Base-by-base conservation (phyloP, 2,888 invertebrate genomes). In the Nephrocerus scutellatus region DNA sequence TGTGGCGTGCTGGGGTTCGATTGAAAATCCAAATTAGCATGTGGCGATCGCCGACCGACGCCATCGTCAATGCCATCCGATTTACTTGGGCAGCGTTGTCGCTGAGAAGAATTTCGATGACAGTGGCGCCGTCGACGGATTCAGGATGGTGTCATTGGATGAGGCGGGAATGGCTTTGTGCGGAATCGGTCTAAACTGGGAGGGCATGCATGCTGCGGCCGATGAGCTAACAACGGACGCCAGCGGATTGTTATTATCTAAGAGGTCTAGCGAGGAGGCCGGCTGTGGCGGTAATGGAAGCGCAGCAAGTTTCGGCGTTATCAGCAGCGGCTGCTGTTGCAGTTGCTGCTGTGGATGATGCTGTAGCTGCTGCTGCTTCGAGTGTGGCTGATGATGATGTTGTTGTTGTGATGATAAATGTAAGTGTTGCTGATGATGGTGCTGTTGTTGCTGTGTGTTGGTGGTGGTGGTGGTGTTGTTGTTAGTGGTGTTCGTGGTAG, bases 161-260 rank as follows among this genome's bases (percentile, higher is more conserved):
- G 54, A 49, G 43, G 51, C 51, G 45, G 62, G 56, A 53, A 63
- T 66, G 48, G 63, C 64, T 55, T 67, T 66, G 49, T 68, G 66
- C 46, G 67, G 66, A 47, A 69, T 69, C 54, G 69, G 69, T 47
- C 69, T 68, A 61, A 69, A 69, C 54, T 69, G 69, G 57, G 68
- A 68, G 48, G 66, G 62, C 64, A 67, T 66, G 65, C 66, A 64
- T 49, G 60, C 53, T 43, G 59, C 59, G 51, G 57, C 53, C 41
- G 30, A 32, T 49, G 49, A 45, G 40, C 55, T n/a, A n/a, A n/a
- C 57, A 51, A 60, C 59, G 48, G 61, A 62, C 52, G 63, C 62
- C 50, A 62, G 55, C 51, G 63, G 62, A 50, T 60, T 62, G 49
- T 54, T 54, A 54, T 41, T 51, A 44, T 46, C 49, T 41, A 42